Evolutionary conservation across 2,113 vertebrate species (phyloP), one percentile per base, ranked within the genome.

Genomic region (Myotis yumanensis): DNA sequence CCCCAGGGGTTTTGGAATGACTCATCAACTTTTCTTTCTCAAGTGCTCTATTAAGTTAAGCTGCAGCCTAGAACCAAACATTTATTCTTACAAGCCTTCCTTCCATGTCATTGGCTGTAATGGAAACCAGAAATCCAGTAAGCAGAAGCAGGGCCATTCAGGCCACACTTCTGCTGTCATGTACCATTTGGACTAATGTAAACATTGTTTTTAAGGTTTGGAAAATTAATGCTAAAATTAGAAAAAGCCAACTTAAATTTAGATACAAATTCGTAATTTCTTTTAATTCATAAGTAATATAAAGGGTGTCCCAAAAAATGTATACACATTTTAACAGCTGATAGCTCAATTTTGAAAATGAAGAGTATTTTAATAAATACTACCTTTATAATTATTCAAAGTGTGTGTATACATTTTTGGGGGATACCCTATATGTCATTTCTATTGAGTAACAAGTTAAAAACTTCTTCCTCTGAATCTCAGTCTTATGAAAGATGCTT

Each of bases 1-100:
- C 95, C 93, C 83, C 40, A 87, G 93, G 76, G 94, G 71, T 83
- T 97, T 89, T 73, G 75, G 85, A 96, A 71, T 95, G 96, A 96
- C 84, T 97, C 96, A 97, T 95, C 95, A 95, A 81, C 94, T 91
- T 94, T 95, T 92, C 79, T 92, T 94, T 96, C 91, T 92, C 95
- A 72, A 96, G 95, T 62, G 77, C 93, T 54, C 80, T 86, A 91
- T 96, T 96, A 96, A 96, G 93, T 96, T 92, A 95, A 57, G 51
- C 86, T 40, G 23, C 69, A 91, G 93, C 89, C 96, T 94, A 93
- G 86, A 93, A 93, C 81, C 81, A 95, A 88, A 95, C 94, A 81
- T 96, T 92, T 92, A 91, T 95, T 96, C 93, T 92, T 87, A 90
- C 51, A 88, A 85, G 93, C 88, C 92, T 87, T 92, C 92, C 89